Evolutionary conservation across 2,888 invertebrate genomes (phyloP), one percentile per base, ranked within the genome.

Genomic region (Flexamia atlantica): DNA sequence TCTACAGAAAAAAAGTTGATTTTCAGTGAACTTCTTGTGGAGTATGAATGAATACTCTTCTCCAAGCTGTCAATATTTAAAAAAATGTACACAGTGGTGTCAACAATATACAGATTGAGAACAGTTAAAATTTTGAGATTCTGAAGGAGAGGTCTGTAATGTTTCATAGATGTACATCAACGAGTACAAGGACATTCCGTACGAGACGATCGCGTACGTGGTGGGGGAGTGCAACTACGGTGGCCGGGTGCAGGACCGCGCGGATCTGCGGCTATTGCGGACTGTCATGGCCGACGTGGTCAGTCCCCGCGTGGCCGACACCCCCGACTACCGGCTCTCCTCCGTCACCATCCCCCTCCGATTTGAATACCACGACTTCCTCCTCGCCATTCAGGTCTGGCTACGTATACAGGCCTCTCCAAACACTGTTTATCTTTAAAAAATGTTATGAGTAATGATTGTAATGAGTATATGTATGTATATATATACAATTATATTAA

Each of bases 181-280:
- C 88, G 95, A 96, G 88, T 95, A 94, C 88, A 93, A 94, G 68
- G 93, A 95, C 86, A 93, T 95, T 83, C 96, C 96, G 42, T 97
- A 95, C 88, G 95, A 96, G 85, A 97, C 97, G 23, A 94, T 98
- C 86, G 93, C 93, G 70, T 98, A 98, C 90, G 91, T 98, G 89
- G 95, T 95, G 10, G 97, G 97, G 0, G 98, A 97, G 90, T 98
- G 98, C 89, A 97, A 97, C 91, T 97, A 97, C 88, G 97, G 97
- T 10, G 97, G 97, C 28, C 91, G 97, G 88, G 96, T 97, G 0
- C 97, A 96, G 0, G 97, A 97, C 88, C 95, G 95, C 88, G 95
- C 96, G 94, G 97, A 97, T 90, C 92, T 96, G 85, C 92, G 97
- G 86, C 92, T 95, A 86, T 93, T 97, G 20, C 93, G 93, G 50